phyloP scores from a whole-genome alignment of 2,888 invertebrate genomes.

The Diarsia dahlii region DNA sequence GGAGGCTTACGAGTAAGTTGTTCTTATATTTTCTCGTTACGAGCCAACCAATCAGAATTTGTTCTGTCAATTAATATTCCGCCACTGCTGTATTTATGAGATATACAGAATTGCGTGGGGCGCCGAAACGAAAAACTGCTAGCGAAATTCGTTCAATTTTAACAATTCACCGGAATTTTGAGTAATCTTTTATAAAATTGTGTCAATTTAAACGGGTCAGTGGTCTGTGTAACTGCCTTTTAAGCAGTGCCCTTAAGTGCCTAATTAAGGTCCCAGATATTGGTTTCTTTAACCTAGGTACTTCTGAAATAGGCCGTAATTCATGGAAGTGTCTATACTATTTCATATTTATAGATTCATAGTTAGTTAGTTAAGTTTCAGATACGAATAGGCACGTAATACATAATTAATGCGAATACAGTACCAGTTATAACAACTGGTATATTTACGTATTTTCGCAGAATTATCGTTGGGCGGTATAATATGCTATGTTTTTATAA shows the following conservation, averaged over 20 bases:
- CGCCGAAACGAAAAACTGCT: constrained; percentile 46
- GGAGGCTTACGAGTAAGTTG: constrained; percentile 76
- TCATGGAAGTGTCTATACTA: background rate
- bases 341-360: constrained; percentile 10
- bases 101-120: constrained; percentile 35
- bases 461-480: background rate
- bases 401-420: constrained; percentile 18
- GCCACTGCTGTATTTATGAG: constrained; percentile 58
- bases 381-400: constrained; percentile 5
- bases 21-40: constrained; percentile 72
- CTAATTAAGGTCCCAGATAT: constrained; percentile 32
- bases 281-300: background rate
- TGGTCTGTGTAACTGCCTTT: constrained; percentile 53
- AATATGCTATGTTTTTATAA: background rate
- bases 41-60: constrained; percentile 63
- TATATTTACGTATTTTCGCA: constrained; percentile 6
- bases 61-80: constrained; percentile 71
- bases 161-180: constrained; percentile 56
- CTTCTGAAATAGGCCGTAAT: background rate
- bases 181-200: constrained; percentile 56
- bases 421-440: background rate
- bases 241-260: constrained; percentile 44
- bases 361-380: constrained; percentile 23
- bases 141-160: constrained; percentile 51
- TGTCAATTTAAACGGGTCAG: constrained; percentile 50